phyloP scores from a whole-genome alignment of 2,113 vertebrate genomes.

The Chinchilla lanigera region DNA sequence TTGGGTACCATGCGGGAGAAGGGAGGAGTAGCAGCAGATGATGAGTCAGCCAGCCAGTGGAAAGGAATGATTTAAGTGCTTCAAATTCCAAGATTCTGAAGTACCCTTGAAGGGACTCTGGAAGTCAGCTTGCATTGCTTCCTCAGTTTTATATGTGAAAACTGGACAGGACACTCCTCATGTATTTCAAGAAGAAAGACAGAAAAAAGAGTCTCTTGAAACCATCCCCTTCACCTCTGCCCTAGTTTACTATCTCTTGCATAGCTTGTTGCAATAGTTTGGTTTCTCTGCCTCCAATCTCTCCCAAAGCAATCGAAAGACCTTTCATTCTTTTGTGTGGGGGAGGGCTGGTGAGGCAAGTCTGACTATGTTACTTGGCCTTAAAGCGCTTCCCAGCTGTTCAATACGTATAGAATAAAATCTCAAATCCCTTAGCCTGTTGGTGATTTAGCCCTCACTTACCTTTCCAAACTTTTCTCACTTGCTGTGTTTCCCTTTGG shows the following conservation, averaged over 20 bases:
- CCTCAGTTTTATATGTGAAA: slow-evolving; percentile 8
- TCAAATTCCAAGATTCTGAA: neutral
- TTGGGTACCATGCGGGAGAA: neutral
- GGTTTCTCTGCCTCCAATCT: slow-evolving; percentile 5
- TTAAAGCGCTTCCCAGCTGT: neutral
- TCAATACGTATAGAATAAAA: slow-evolving; percentile 3
- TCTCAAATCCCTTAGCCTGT: slow-evolving; percentile 12
- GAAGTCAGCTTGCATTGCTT: neutral
- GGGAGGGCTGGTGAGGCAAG: neutral
- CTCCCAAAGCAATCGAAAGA: slow-evolving; percentile 26
- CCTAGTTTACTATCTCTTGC: slow-evolving; percentile 20
- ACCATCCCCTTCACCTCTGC: slow-evolving; percentile 11
- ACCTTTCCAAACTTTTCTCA: slow-evolving; percentile 34
- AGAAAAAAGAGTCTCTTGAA: slow-evolving; percentile 3
- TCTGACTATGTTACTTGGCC: neutral
- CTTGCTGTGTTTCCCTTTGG: neutral
- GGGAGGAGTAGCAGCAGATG: neutral
- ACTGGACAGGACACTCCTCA: neutral
- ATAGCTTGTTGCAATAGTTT: slow-evolving; percentile 19
- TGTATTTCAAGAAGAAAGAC: slow-evolving; percentile 32
- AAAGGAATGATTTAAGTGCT: neutral
- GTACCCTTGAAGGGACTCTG: neutral
- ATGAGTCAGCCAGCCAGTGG: neutral
- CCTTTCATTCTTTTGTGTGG: neutral
- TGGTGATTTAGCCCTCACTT: neutral